Base-by-base conservation (phyloP, 2,113 vertebrate species). In the Oenanthe melanoleuca region DNA sequence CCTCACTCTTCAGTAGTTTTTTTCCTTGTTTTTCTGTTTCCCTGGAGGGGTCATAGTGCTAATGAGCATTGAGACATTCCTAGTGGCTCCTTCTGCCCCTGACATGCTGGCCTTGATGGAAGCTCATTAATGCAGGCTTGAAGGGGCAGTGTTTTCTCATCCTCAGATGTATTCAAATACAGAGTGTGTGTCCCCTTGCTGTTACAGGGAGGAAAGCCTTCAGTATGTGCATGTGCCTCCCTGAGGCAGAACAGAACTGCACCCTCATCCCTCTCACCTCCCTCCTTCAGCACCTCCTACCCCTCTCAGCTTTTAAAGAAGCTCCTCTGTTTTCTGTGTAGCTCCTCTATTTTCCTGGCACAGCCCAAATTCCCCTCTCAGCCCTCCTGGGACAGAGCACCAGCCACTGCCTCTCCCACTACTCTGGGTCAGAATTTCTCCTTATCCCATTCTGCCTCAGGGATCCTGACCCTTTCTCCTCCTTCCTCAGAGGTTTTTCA, bases 41-140 rank as follows among this genome's bases (percentile, higher is more conserved):
- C 75, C 91, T 86, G 34, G 80, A 86, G 69, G 78, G 77, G 56
- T 94, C 84, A 86, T 23, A 45, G 73, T 84, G 56, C 69, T 96
- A 93, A 96, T 42, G 74, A 89, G 83, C 75, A 52, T 31, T 49
- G 73, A 60, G 82, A 79, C 44, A 59, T 86, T 82, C 61, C 65
- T 60, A 42, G 56, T 40, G 59, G 33, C 52, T 56, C 65, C 29
- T 47, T 78, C 56, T 59, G 69, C 44, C 60, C 53, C 55, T 79
- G 65, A 93, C 34, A 24, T 29, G 10, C 69, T 29, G 85, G 65
- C 56, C 79, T 86, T 80, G 81, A 61, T 79, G 82, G 90, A 11
- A 75, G 74, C 85, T 95, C 66, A 73, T 96, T 95, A 96, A 88
- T 11, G 12, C 37, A 74, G 37, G 25, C 40, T 86, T 67, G 67